Conservation (phyloP, 2,113 vertebrate genomes). For the Nesoenas mayeri region DNA sequence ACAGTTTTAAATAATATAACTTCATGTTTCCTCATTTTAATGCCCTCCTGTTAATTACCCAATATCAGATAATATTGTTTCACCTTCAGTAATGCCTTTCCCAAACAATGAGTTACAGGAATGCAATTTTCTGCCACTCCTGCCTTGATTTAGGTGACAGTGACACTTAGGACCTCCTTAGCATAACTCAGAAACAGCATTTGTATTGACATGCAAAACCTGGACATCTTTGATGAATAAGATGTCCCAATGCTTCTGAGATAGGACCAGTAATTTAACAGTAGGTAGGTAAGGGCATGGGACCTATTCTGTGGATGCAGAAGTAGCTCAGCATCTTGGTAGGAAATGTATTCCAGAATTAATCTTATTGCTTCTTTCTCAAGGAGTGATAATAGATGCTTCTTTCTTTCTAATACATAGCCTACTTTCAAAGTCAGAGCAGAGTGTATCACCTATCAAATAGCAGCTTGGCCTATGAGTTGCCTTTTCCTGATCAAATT, state of each 20-base stretch:
- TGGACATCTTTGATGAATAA: neutral
- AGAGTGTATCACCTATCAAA: neutral
- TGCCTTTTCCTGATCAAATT: neutral
- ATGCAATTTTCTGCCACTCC: neutral
- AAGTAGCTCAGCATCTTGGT: neutral
- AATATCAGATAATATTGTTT: neutral
- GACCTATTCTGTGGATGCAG: neutral
- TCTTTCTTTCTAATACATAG: neutral
- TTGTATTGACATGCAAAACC: neutral
- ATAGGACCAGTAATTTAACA: neutral
- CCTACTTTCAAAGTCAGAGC: neutral
- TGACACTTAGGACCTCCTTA: neutral
- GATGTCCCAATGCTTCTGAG: neutral
- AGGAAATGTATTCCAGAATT: neutral
- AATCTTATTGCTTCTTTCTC: neutral
- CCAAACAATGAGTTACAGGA: neutral
- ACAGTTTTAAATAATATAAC: neutral
- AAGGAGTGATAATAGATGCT: neutral
- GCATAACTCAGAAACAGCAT: neutral
- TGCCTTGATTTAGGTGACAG: neutral
- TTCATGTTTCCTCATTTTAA: neutral
- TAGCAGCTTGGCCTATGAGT: neutral
- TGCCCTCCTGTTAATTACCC: neutral
- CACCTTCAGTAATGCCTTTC: neutral
- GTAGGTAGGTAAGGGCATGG: neutral